Evolutionary conservation across 2,797 vertebrate species (phyloP).

Genomic region (Salarias fasciatus): DNA sequence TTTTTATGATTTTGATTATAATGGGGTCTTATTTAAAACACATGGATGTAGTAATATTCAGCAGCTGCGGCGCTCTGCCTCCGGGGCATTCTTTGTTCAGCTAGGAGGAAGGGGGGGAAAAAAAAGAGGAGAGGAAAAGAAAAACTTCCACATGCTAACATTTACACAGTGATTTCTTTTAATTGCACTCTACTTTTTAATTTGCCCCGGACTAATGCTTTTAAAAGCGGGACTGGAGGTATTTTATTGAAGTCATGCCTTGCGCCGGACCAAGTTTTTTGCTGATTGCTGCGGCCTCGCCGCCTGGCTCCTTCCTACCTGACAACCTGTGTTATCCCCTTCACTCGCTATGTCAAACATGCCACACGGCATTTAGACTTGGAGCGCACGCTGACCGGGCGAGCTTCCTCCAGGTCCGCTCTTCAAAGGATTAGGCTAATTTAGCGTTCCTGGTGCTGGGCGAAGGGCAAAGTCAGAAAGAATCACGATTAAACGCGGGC

Average conservation of each 20-base stretch:
- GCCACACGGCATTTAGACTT: constrained; percentile 71
- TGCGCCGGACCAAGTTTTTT: constrained; percentile 71
- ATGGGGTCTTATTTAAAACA: constrained; percentile 87
- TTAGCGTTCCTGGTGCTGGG: constrained; percentile 51
- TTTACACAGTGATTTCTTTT: constrained; percentile 91
- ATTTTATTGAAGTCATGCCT: constrained; percentile 87
- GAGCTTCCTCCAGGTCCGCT: constrained; percentile 61
- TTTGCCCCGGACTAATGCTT: constrained; percentile 88
- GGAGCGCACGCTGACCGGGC: constrained; percentile 51
- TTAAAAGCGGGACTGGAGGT: constrained; percentile 84
- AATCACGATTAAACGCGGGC: constrained; percentile 58
- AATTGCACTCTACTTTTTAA: constrained; percentile 89
- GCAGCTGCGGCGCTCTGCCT: constrained; percentile 82
- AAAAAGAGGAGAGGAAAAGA: constrained; percentile 67
- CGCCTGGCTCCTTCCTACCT: constrained; percentile 77
- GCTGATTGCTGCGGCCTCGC: constrained; percentile 75
- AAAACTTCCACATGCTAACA: constrained; percentile 90
- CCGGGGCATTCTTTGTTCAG: constrained; percentile 83
- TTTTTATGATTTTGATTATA: constrained; percentile 89
- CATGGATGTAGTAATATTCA: constrained; percentile 86
- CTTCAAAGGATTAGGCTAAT: constrained; percentile 72
- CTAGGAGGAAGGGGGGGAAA: constrained; percentile 57
- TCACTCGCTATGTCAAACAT: constrained; percentile 78
- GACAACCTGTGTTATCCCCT: constrained; percentile 77
- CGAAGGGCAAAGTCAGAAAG: constrained; percentile 54